Evolutionary conservation across 1,140 invertebrate genomes (phyloP).

Genomic region (Trachelipus rathkii): DNA sequence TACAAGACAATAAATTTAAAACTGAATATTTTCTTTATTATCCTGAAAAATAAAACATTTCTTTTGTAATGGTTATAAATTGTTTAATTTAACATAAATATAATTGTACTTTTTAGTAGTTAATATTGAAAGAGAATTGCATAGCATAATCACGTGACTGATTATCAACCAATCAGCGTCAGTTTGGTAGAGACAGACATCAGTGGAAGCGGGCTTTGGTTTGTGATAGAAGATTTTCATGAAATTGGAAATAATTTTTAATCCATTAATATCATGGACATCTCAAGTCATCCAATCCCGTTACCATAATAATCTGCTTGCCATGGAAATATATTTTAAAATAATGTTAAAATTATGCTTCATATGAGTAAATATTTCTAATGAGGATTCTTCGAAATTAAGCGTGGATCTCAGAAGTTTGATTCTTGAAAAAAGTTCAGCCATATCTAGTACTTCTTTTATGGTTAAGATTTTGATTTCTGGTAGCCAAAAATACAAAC

Average conservation of each 20-base stretch:
- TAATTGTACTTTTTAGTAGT: neutral
- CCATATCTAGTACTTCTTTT: neutral
- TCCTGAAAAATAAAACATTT: neutral
- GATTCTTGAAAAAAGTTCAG: too few relatives aligned
- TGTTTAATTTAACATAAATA: neutral
- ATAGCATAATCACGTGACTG: neutral
- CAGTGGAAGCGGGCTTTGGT: conserved; percentile 7
- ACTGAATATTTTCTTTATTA: neutral
- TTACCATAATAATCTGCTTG: neutral
- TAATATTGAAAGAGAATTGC: neutral
- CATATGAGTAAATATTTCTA: neutral
- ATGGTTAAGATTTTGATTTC: too few relatives aligned
- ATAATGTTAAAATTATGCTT: neutral
- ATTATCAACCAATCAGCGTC: neutral
- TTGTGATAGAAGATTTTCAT: conserved; percentile 3
- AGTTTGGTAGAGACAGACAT: conserved; percentile 1
- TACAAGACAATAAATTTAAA: too few relatives aligned
- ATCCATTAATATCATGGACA: conserved; percentile 10
- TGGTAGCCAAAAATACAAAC: too few relatives aligned
- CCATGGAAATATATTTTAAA: neutral
- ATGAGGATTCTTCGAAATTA: neutral
- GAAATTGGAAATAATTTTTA: neutral
- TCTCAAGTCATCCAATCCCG: neutral
- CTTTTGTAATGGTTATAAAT: neutral
- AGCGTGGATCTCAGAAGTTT: neutral